Percentiles rank a stretch among this genome's conserved stretches.
These are phyloP conservation scores for Okamejei kenojei DNA, from an alignment of 2,797 vertebrate species.

Conservation along the genomic window DNA sequence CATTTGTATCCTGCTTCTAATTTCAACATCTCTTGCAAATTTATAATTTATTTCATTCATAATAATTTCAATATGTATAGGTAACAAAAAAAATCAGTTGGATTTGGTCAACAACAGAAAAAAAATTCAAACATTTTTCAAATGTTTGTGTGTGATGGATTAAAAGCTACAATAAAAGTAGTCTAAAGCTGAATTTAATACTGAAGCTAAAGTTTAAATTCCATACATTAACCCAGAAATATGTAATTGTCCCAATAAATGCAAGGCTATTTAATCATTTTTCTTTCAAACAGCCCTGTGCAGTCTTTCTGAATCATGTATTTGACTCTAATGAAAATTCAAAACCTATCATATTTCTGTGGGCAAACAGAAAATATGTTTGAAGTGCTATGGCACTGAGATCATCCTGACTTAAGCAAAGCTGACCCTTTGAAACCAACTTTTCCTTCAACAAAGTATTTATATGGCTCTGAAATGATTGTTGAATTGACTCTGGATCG, in stretches of 20 bases:
- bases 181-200: too few species aligned
- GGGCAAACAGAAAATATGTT: not conserved
- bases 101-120: not conserved
- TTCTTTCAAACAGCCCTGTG: not conserved
- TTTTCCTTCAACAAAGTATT: not conserved
- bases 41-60: not conserved
- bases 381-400: too few species aligned
- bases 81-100: not conserved
- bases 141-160: not conserved
- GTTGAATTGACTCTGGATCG: not conserved
- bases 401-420: not conserved
- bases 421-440: not conserved
- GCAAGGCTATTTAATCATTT: not conserved
- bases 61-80: not conserved
- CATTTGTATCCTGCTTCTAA: not conserved
- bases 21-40: not conserved
- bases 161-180: not conserved
- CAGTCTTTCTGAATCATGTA: not conserved
- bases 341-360: not conserved
- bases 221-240: not conserved
- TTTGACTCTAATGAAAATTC: not conserved
- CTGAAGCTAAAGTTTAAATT: too few species aligned
- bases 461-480: not conserved
- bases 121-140: not conserved
- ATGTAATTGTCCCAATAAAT: not conserved